These are phyloP conservation scores for Andrena bicolor DNA, from an alignment of 2,888 invertebrate genomes.

Conservation along the genomic window DNA sequence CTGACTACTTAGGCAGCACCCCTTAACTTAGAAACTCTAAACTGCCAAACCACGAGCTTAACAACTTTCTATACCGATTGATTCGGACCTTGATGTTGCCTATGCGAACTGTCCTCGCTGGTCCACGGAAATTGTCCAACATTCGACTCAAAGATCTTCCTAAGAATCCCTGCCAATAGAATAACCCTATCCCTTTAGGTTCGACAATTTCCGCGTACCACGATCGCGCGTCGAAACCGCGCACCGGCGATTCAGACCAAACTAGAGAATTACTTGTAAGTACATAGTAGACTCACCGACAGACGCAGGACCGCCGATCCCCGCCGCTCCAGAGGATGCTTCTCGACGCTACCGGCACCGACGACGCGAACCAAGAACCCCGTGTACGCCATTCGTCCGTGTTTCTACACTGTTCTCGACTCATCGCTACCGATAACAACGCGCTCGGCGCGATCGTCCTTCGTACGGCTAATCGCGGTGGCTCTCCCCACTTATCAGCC, in stretches of 20 bases:
- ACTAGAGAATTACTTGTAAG: neutral
- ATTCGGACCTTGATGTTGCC: conserved; percentile 1
- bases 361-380: conserved; percentile 33
- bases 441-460: conserved; percentile 1
- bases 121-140: conserved; percentile 1
- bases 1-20: no score
- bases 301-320: conserved; percentile 25
- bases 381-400: conserved; percentile 57
- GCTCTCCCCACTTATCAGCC: neutral
- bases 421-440: conserved; percentile 25
- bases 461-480: conserved; percentile 13
- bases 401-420: conserved; percentile 42
- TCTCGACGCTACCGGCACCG: conserved; percentile 32
- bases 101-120: neutral
- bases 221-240: neutral
- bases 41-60: conserved; percentile 38
- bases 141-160: neutral
- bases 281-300: neutral
- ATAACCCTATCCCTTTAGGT: neutral
- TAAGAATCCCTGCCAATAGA: neutral
- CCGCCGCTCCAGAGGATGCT: conserved; percentile 24
- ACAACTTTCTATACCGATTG: conserved; percentile 22
- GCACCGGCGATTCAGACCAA: conserved; percentile 11
- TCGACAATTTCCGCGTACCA: conserved; percentile 7
- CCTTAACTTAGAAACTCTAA: neutral